Evolutionary conservation across 2,888 invertebrate species (phyloP).

Genomic region (Drosophila anomalata): DNA sequence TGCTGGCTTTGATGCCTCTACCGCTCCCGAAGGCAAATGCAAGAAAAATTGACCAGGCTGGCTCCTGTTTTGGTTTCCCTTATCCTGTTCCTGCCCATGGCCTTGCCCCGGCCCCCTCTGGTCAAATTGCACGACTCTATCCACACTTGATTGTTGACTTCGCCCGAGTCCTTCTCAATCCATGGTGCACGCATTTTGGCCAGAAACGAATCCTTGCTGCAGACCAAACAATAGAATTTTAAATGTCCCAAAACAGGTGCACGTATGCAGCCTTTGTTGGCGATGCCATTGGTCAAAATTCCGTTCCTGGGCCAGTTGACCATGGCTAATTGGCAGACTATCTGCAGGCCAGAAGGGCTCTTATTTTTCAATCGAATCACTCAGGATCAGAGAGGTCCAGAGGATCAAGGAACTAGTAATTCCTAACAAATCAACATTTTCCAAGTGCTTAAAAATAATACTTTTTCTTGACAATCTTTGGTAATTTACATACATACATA

Average conservation of each 20-base stretch:
- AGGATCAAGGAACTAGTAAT: not conserved
- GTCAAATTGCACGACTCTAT: constrained; percentile 42
- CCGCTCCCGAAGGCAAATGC: constrained; percentile 36
- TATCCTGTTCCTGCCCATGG: not conserved
- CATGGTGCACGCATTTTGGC: constrained; percentile 47
- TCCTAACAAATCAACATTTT: no score
- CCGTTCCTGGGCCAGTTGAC: constrained; percentile 7
- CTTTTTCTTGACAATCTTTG: no score
- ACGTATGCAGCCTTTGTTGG: constrained; percentile 34
- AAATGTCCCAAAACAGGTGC: constrained; percentile 65
- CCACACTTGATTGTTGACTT: constrained; percentile 47
- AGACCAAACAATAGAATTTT: constrained; percentile 70
- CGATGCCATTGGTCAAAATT: constrained; percentile 4
- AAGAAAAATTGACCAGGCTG: constrained; percentile 52
- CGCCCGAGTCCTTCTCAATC: constrained; percentile 7
- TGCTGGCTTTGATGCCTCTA: constrained; percentile 15
- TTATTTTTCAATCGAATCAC: constrained; percentile 24
- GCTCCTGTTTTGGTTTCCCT: constrained; percentile 1
- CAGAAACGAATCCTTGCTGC: constrained; percentile 44
- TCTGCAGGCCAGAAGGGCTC: constrained; percentile 5
- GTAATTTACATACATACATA: no score
- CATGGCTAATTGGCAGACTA: constrained; percentile 31
- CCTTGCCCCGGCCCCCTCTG: constrained; percentile 1
- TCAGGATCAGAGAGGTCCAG: constrained; percentile 9
- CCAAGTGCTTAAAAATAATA: no score